Evolutionary conservation across 1,140 invertebrate genomes (phyloP), one percentile per base, ranked within the genome.

Genomic region (Pseudomyrmex pallidus): DNA sequence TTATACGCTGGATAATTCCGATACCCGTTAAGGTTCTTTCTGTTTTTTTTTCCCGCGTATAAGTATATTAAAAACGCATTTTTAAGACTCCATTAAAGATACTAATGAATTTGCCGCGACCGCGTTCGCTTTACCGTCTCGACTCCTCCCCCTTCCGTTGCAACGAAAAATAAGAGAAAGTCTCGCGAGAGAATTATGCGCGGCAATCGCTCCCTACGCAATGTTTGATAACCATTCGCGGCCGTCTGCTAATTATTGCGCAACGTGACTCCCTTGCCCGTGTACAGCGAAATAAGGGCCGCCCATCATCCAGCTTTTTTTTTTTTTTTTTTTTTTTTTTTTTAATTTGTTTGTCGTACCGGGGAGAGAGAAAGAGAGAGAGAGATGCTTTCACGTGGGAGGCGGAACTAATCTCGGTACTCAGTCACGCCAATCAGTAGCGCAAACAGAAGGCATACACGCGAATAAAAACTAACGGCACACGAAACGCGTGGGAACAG

Each of bases 361-460:
- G 67, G n/a, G 12, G 50, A 35, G 35, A 35, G 35, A 7, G 35
- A 35, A 1, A 25, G 25, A 25, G 25, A 25, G 35, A 35, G 5
- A 35, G 35, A 35, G 35, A 35, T 5, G 54, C 70, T 50, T 15
- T 59, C 50, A 57, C 68, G 73, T 88, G 86, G 77, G 76, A 78
- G 86, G 25, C 22, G 20, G 20, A n/a, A 12, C 17, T 46, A 67
- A 74, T 87, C 50, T 56, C 12, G 10, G 44, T 61, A 17, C 62
- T 22, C 52, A 25, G 35, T 67, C 87, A 62, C 74, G 87, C 83
- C 83, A 88, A 88, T 88, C 83, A 78, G 86, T 83, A 88, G 86
- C 86, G 57, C 73, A 88, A 88, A 88, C 86, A 85, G 77, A 78
- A 88, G 83, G 83, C 35, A 35, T 88, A 83, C 46, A 85, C 68